Conservation (phyloP, 2,888 invertebrate genomes). For the Eretmocerus hayati region DNA sequence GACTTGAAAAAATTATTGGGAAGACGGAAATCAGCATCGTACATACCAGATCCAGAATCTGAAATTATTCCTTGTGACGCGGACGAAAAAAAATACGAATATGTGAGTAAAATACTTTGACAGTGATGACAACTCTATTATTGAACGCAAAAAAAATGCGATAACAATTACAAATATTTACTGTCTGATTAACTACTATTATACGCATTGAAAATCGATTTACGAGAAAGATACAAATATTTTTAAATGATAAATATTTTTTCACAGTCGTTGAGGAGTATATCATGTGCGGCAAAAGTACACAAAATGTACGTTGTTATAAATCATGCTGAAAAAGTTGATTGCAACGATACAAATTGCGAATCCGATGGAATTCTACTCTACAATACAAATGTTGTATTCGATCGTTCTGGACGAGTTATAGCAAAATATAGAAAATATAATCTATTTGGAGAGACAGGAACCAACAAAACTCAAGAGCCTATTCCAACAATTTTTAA, state of each 20-base stretch:
- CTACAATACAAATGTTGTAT: conserved; percentile 53
- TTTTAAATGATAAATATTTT: not conserved
- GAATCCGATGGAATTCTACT: conserved; percentile 34
- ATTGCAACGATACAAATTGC: conserved; percentile 27
- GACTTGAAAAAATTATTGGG: too few relatives aligned
- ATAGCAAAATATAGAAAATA: conserved; percentile 50
- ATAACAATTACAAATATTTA: too few relatives aligned
- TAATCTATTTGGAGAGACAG: conserved; percentile 47
- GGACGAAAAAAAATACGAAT: not conserved
- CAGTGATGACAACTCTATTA: too few relatives aligned
- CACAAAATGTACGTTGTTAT: conserved; percentile 48
- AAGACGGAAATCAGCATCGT: not conserved
- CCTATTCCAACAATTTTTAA: conserved; percentile 45
- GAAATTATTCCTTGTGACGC: not conserved
- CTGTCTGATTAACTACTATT: not conserved
- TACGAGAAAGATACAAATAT: not conserved
- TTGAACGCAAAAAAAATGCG: too few relatives aligned
- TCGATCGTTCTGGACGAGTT: conserved; percentile 49
- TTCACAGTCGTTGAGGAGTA: conserved; percentile 34
- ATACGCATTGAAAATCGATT: not conserved
- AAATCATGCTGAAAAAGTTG: conserved; percentile 47
- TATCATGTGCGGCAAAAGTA: conserved; percentile 47
- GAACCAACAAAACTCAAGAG: conserved; percentile 38
- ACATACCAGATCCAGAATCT: not conserved
- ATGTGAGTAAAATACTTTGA: not conserved